Percentiles rank a stretch among this genome's conserved stretches.
These are phyloP conservation scores for Cecropterus lyciades DNA, from an alignment of 1,140 invertebrate genomes.

Conservation along the genomic window DNA sequence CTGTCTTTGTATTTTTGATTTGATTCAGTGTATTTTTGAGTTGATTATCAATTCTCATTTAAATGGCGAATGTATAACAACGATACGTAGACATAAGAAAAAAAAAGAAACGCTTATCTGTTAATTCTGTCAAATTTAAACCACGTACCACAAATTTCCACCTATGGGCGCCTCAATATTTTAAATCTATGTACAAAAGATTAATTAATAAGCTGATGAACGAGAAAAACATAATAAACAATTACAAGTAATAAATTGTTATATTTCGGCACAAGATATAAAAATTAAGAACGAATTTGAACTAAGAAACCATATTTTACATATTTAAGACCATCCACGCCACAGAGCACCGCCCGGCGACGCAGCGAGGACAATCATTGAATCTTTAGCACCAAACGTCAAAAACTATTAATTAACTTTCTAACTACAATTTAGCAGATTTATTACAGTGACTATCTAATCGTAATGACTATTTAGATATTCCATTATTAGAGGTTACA, in stretches of 20 bases:
- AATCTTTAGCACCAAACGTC: slow-evolving; percentile 75
- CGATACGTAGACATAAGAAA: too few species aligned
- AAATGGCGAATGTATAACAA: too few species aligned
- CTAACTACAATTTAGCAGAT: slow-evolving; percentile 58
- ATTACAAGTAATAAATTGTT: not conserved
- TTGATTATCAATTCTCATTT: too few species aligned
- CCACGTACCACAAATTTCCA: too few species aligned
- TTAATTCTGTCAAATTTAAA: too few species aligned
- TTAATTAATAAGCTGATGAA: not conserved
- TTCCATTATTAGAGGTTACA: slow-evolving; percentile 22
- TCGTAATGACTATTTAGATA: slow-evolving; percentile 30
- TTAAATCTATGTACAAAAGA: not conserved
- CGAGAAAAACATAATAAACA: too few species aligned
- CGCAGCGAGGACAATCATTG: slow-evolving; percentile 27
- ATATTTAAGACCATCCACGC: slow-evolving; percentile 3
- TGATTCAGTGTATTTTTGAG: too few species aligned
- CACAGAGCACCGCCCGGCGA: not conserved
- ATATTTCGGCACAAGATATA: slow-evolving; percentile 2
- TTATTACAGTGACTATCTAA: slow-evolving; percentile 53
- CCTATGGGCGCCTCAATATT: too few species aligned
- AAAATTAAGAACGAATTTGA: slow-evolving; percentile 15
- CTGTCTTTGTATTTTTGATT: too few species aligned
- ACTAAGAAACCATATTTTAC: slow-evolving; percentile 5
- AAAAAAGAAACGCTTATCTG: too few species aligned
- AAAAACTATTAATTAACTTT: slow-evolving; percentile 68